These are phyloP conservation scores for Etheostoma perlongum DNA, from an alignment of 2,797 vertebrate species.

Conservation along the genomic window DNA sequence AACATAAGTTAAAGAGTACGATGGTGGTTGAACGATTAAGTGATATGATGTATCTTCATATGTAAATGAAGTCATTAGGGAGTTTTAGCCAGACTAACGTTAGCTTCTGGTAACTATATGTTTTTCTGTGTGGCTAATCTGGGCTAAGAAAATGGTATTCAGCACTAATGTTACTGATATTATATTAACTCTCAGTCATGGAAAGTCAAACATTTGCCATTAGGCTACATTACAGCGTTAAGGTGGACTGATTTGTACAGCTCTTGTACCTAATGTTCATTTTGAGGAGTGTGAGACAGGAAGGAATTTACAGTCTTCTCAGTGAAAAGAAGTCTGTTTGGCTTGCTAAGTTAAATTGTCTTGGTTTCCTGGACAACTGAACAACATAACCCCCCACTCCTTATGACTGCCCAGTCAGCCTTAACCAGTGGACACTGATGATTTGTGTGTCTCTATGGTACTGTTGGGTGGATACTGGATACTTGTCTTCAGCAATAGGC, in stretches of 20 bases:
- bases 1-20: no score
- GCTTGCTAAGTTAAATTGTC: constrained; percentile 45
- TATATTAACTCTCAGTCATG: not conserved
- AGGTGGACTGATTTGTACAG: not conserved
- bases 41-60: not conserved
- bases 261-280: constrained; percentile 10
- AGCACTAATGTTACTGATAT: not conserved
- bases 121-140: not conserved
- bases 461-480: constrained; percentile 24
- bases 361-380: constrained; percentile 76
- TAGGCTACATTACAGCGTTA: not conserved
- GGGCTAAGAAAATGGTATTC: not conserved
- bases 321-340: constrained; percentile 43
- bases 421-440: constrained; percentile 20
- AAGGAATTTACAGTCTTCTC: constrained; percentile 51
- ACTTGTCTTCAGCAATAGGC: constrained; percentile 34
- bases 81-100: not conserved
- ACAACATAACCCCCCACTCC: constrained; percentile 59
- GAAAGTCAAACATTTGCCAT: not conserved
- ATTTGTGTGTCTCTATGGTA: constrained; percentile 11
- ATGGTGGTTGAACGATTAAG: not conserved
- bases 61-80: not conserved
- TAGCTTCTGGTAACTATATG: no score
- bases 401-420: constrained; percentile 14
- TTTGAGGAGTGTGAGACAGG: not conserved